A percentile compares a stretch with the other conserved stretches of the same genome.
Conservation (phyloP, 2,888 invertebrate species). For the Resseliella maxima region DNA sequence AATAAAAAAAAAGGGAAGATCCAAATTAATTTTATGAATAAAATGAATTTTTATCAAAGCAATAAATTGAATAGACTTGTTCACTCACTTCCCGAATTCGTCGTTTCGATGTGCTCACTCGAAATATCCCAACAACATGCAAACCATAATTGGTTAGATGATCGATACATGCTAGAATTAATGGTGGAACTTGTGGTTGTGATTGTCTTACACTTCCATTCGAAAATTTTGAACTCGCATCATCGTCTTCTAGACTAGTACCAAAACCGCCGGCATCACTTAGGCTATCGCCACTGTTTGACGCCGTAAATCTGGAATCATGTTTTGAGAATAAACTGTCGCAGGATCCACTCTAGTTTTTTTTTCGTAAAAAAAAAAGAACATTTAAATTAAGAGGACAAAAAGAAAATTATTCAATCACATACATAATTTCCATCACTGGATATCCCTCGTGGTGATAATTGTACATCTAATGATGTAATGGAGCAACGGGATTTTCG, state of each 20-base stretch:
- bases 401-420: background rate
- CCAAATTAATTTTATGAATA: too few relatives aligned
- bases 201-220: background rate
- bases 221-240: background rate
- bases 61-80: too few relatives aligned
- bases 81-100: conserved; percentile 55
- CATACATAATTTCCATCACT: conserved; percentile 41
- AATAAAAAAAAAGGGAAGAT: conserved; percentile 55
- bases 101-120: conserved; percentile 77
- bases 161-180: conserved; percentile 83
- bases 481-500: conserved; percentile 73
- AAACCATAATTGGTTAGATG: conserved; percentile 86
- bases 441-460: background rate
- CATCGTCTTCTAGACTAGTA: conserved; percentile 26
- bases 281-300: conserved; percentile 20
- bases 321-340: conserved; percentile 73
- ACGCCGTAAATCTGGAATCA: conserved; percentile 9
- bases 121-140: conserved; percentile 88
- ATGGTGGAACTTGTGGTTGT: conserved; percentile 75
- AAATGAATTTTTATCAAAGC: background rate
- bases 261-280: conserved; percentile 60
- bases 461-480: conserved; percentile 70
- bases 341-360: conserved; percentile 79
- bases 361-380: background rate
- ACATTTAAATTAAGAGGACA: background rate